phyloP scores from a whole-genome alignment of 1,140 invertebrate species.

The Ptiloglossa arizonensis region DNA sequence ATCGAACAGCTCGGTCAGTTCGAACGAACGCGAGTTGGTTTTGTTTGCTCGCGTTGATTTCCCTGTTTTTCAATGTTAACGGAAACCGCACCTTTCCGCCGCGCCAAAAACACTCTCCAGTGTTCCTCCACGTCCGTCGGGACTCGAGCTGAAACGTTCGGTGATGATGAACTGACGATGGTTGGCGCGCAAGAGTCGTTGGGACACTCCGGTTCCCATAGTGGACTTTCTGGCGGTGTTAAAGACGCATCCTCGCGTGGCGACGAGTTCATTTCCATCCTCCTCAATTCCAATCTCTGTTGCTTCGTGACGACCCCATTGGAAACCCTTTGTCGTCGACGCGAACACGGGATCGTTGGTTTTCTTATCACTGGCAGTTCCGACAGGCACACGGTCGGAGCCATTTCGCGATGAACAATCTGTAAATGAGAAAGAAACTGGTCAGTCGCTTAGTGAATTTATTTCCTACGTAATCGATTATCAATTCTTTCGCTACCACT shows the following conservation, averaged over 20 bases:
- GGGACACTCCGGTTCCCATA: conserved; percentile 48
- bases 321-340: conserved; percentile 51
- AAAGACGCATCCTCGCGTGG: conserved; percentile 13
- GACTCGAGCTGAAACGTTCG: conserved; percentile 30
- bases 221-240: conserved; percentile 44
- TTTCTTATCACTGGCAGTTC: conserved; percentile 61
- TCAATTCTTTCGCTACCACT: no score
- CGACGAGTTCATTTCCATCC: conserved; percentile 10
- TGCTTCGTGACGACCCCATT: conserved; percentile 43
- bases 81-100: conserved; percentile 61
- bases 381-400: conserved; percentile 68
- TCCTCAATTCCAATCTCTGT: conserved; percentile 51
- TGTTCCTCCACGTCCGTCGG: conserved; percentile 45
- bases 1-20: no score
- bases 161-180: conserved; percentile 38
- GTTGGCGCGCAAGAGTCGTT: conserved; percentile 39
- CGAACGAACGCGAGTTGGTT: no score
- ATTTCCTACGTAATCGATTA: no score
- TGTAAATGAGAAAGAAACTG: conserved; percentile 36
- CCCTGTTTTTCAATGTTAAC: neutral
- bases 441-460: no score
- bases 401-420: conserved; percentile 55
- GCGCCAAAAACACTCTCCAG: conserved; percentile 49
- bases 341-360: conserved; percentile 49
- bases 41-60: neutral